Base-by-base conservation (phyloP, 1,140 invertebrate genomes). In the Druon quercuslanigerum region DNA sequence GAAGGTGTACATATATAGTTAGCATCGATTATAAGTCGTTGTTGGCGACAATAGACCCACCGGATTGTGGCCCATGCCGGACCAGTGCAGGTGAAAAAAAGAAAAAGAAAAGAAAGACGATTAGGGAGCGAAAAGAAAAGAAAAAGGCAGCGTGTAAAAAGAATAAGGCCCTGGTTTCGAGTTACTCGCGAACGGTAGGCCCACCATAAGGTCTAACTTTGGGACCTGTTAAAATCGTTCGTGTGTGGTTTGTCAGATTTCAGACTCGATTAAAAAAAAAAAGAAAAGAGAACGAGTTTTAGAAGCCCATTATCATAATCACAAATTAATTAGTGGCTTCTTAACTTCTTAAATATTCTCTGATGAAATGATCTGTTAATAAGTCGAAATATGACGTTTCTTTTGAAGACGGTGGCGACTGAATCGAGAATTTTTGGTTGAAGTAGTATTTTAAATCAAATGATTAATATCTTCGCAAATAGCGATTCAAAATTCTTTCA, bases 21-120 rank as follows among this genome's bases (percentile, higher is more conserved):
- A 87, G 84, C 84, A 86, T 87, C 86, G 86, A 87, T 88, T 87
- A 87, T 86, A 80, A 88, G 82, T 66, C 60, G 25, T 66, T 66
- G 57, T 33, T 40, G 60, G 84, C 82, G 82, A 86, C 86, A 86
- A 88, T 88, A 88, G 87, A 87, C 84, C 85, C 83, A 86, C 84
- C 81, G 82, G 86, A 82, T 84, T 85, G 79, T 77, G 73, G 25
- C 73, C 76, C 74, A 40, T 17, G 54, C 20, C 70, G 73, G 40
- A 46, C 40, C 40, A 46, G 40, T 46, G 40, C 50, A 74, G 76
- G 60, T 11, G 74, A 51, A 17, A 71, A 50, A 76, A 54, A n/a
- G 56, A 51, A n/a, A 70, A 40, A 70, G n/a, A 50, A 60, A 54
- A 52, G 77, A 66, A 16, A 50, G 54, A 25, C 50, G 25, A 16